These are phyloP conservation scores for Uropsilus gracilis DNA, from an alignment of 2,113 vertebrate genomes.

Conservation along the genomic window DNA sequence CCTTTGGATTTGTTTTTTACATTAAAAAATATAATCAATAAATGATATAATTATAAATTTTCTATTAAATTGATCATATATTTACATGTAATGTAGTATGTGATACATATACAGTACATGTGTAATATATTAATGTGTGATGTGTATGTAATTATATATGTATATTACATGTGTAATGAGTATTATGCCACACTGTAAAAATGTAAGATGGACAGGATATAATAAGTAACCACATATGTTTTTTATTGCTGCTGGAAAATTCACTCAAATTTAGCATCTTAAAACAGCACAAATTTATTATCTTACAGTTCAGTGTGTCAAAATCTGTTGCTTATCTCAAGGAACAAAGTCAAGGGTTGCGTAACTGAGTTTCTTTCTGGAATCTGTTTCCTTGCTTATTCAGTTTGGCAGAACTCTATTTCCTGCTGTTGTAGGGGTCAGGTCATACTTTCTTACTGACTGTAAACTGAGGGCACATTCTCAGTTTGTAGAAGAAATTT, in stretches of 20 bases:
- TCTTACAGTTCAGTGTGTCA: not conserved
- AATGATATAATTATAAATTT: not conserved
- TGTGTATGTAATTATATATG: no score
- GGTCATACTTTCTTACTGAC: not conserved
- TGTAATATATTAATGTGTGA: no score
- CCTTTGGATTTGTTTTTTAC: not conserved
- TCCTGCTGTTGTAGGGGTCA: not conserved
- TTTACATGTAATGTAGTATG: not conserved
- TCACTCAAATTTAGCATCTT: not conserved
- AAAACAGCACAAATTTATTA: not conserved
- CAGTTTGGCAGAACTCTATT: not conserved
- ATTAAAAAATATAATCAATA: not conserved
- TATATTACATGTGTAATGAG: no score
- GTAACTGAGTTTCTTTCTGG: not conserved
- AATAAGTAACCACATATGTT: not conserved
- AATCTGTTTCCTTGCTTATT: not conserved
- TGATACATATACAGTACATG: not conserved
- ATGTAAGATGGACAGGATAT: not conserved
- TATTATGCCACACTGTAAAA: not conserved
- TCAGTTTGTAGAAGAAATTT: not conserved
- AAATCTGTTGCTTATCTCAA: not conserved
- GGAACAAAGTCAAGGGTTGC: not conserved
- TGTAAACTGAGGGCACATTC: not conserved
- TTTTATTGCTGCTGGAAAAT: not conserved
- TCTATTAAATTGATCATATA: not conserved